Evolutionary conservation across 1,140 invertebrate species (phyloP), one percentile per base, ranked within the genome.

Genomic region (Papilio glaucus): DNA sequence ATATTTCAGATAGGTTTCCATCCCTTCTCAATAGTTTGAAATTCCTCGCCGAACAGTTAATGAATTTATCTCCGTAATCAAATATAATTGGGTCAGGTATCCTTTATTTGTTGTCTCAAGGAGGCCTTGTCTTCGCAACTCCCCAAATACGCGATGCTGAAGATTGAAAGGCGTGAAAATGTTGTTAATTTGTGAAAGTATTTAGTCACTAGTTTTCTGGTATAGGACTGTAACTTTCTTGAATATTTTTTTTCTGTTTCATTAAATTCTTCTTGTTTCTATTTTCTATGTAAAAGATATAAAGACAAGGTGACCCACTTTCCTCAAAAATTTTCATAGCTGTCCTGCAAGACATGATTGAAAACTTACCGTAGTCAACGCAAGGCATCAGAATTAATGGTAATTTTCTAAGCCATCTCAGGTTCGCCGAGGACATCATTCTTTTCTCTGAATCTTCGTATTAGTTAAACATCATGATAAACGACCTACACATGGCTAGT

Each of bases 321-420:
- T 81, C 73, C 15, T 71, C 72, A 68, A 80, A 76, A 72, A 13
- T 77, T 13, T 77, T 79, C 29, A 75, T 79, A 73, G 67, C 71
- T n/a, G 71, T 77, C 13, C 15, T 80, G 53, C 73, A 75, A 53
- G 15, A 77, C 9, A 39, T 76, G 62, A 80, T 77, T 72, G 21
- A 26, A 72, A 21, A 72, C 3, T 24, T 79, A 38, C 72, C 60
- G 72, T 81, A 73, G 79, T 67, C 24, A 13, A 74, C 72, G 8
- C 42, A 60, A 63, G 79, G 79, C 33, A 76, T 81, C 21, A 73
- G 76, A 18, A 78, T 78, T 10, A 77, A 81, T 67, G 73, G 77
- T 1, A 68, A 74, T 8, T 77, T 41, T 45, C 26, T 77, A 53
- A 79, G 71, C 68, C 75, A 78, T 63, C 75, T 81, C 13, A 71